phyloP scores from a whole-genome alignment of 2,888 invertebrate genomes.

The Hypomecis punctinalis region DNA sequence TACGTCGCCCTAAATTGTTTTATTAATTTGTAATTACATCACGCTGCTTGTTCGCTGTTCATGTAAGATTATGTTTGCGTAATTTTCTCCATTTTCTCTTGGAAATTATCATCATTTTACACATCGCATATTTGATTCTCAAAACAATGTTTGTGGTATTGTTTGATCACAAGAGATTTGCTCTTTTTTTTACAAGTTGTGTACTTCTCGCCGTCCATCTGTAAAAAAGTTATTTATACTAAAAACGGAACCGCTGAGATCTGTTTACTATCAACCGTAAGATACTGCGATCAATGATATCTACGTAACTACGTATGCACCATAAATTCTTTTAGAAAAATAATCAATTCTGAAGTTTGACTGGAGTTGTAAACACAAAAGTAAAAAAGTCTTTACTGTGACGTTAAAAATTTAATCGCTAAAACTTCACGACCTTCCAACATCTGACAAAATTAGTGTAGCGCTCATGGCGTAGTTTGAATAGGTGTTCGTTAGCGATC shows the following conservation, averaged over 20 bases:
- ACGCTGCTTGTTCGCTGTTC: constrained; percentile 34
- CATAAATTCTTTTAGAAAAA: constrained; percentile 9
- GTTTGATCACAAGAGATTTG: too few relatives aligned
- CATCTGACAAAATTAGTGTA: too few relatives aligned
- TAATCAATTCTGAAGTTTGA: constrained; percentile 1
- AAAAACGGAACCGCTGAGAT: constrained; percentile 1
- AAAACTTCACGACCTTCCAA: too few relatives aligned
- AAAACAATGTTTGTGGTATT: not conserved
- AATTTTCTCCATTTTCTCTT: constrained; percentile 10
- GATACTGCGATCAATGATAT: constrained; percentile 16
- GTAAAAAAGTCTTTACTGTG: too few relatives aligned
- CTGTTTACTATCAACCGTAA: constrained; percentile 18
- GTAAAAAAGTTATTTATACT: constrained; percentile 6
- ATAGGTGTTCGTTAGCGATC: too few relatives aligned
- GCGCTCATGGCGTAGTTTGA: too few relatives aligned
- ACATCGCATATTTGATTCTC: not conserved
- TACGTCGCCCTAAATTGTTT: constrained; percentile 54
- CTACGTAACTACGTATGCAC: constrained; percentile 6
- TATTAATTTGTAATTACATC: constrained; percentile 52
- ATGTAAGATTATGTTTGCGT: constrained; percentile 3
- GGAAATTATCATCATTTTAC: not conserved
- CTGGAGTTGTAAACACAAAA: not conserved
- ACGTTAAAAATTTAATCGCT: too few relatives aligned
- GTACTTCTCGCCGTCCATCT: not conserved
- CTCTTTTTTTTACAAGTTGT: too few relatives aligned